A percentile compares a stretch with the other conserved stretches of the same genome.
These are phyloP conservation scores for Ceratothoa steindachneri DNA, from an alignment of 2,888 invertebrate species.

Conservation along the genomic window DNA sequence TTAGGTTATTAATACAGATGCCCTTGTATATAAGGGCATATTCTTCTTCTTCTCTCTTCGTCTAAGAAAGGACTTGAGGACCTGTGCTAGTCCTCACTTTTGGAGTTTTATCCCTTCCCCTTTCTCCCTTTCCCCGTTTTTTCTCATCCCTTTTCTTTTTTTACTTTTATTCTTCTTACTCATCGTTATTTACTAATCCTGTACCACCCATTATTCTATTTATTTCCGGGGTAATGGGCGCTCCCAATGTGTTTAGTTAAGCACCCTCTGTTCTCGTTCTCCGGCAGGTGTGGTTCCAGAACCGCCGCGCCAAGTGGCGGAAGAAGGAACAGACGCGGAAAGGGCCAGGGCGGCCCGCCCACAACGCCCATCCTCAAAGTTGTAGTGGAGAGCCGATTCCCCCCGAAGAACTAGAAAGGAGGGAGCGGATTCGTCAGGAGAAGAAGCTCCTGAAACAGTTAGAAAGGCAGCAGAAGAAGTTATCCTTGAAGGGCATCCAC, in stretches of 20 bases:
- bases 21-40: no score
- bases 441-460: slow-evolving; percentile 76
- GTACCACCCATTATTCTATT: not conserved
- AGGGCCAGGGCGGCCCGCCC: slow-evolving; percentile 94
- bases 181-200: no score
- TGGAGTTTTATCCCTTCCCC: not conserved
- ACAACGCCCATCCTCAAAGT: slow-evolving; percentile 95
- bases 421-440: slow-evolving; percentile 45
- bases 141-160: not conserved
- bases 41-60: no score
- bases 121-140: not conserved
- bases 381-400: slow-evolving; percentile 96
- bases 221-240: no score
- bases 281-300: slow-evolving; percentile 99
- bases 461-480: slow-evolving; percentile 84
- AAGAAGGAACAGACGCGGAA: slow-evolving; percentile 99
- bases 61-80: no score
- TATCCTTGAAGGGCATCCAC: slow-evolving; percentile 83
- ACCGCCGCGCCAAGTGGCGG: slow-evolving; percentile 96
- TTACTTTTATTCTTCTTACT: no score
- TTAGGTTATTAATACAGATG: no score
- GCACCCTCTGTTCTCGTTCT: no score
- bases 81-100: no score
- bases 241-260: slow-evolving; percentile 8
- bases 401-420: slow-evolving; percentile 55